Conservation (phyloP, 1,140 invertebrate genomes). For the Lucilia cuprina region DNA sequence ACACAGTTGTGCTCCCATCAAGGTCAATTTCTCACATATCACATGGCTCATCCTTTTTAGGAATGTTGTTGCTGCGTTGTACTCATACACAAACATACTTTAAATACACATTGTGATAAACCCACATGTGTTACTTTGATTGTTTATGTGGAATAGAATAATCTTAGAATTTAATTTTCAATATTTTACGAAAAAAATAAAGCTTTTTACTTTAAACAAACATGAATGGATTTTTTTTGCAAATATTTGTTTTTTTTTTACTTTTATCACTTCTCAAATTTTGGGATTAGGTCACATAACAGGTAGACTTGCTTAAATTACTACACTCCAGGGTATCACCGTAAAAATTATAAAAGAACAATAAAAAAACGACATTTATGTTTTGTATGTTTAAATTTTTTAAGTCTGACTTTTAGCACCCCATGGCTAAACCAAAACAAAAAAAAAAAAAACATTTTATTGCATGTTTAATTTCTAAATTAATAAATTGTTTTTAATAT, state of each 20-base stretch:
- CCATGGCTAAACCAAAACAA: neutral
- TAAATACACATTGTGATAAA: neutral
- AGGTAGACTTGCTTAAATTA: conserved; percentile 15
- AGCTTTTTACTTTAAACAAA: neutral
- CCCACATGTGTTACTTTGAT: neutral
- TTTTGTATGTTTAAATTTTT: neutral
- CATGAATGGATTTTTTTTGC: neutral
- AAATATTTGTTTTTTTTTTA: neutral
- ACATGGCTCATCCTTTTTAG: conserved; percentile 25
- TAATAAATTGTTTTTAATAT: neutral
- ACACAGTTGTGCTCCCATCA: neutral
- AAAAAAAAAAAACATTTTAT: neutral
- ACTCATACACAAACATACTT: neutral
- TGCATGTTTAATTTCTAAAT: conserved; percentile 1
- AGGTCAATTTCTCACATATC: conserved; percentile 29
- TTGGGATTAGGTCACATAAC: conserved; percentile 22
- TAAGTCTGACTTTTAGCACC: conserved; percentile 3
- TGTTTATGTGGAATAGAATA: neutral
- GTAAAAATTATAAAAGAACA: neutral
- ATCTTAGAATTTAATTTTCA: neutral
- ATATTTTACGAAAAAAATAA: neutral
- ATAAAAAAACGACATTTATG: neutral
- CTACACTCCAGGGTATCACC: conserved; percentile 13
- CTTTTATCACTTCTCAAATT: neutral
- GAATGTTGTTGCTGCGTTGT: neutral